Base-by-base conservation (phyloP, 2,113 vertebrate species). In the Perca flavescens region DNA sequence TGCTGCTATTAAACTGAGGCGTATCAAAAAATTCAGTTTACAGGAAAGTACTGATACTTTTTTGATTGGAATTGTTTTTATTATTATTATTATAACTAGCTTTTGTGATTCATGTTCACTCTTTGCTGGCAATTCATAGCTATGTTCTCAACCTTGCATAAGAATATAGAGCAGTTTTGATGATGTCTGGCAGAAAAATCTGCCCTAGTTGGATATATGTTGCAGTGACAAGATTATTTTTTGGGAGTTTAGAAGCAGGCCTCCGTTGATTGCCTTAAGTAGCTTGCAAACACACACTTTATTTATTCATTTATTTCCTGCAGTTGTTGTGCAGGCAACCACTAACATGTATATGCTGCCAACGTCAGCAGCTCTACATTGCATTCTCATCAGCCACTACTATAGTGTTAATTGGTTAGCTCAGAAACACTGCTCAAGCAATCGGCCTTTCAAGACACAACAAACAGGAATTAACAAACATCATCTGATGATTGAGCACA, bases 391-490 rank as follows among this genome's bases (percentile, higher is more conserved):
- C 70, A 68, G 22, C 50, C 15, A 14, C 79, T 28, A 13, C 67
- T 19, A 16, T 28, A 25, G 34, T 40, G 40, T 47, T 80, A 71
- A 87, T 68, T 63, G 31, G 11, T 76, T 19, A 17, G 71, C 43
- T 28, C 40, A 22, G 43, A 79, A 64, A 72, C 3, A 13, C 19
- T 57, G 49, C 57, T 85, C 67, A 77, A 73, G 69, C 66, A 62
- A 63, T 67, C 17, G 2, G n/a, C 36, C 7, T 75, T 83, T 68
- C 54, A 64, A 63, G 25, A 70, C 53, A 50, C 70, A 74, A 70
- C 49, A 79, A 74, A 74, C 1, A 5, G 12, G 56, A 74, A 70
- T 80, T 60, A 89, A 66, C 56, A 85, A 75, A 81, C 68, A 70
- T 68, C 49, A 49, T 25, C 43, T 0, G n/a, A 56, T 36, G 67